phyloP scores from a whole-genome alignment of 2,888 invertebrate species.

The Dione vanillae region DNA sequence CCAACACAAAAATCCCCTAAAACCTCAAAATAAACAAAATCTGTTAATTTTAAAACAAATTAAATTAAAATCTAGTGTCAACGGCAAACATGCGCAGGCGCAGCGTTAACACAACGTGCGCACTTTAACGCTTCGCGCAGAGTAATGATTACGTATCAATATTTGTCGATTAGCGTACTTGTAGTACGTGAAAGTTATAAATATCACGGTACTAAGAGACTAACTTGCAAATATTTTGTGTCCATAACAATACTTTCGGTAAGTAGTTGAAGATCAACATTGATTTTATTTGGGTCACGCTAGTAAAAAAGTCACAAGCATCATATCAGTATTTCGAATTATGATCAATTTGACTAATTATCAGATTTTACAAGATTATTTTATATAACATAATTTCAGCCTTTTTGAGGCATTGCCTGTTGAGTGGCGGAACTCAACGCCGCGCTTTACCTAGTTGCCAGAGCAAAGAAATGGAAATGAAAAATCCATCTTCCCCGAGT shows the following conservation, averaged over 20 bases:
- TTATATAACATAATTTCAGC: conserved; percentile 9
- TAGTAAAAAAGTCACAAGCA: neutral
- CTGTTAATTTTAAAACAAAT: neutral
- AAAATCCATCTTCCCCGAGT: no score
- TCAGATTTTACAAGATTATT: neutral
- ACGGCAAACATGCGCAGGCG: neutral
- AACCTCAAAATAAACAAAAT: neutral
- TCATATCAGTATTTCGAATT: neutral
- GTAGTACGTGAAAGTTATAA: conserved; percentile 2
- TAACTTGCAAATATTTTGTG: conserved; percentile 21
- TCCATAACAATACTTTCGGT: conserved; percentile 1
- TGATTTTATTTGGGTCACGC: neutral
- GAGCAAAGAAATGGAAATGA: no score
- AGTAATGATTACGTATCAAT: conserved; percentile 37
- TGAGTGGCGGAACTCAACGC: no score
- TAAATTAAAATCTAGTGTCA: neutral
- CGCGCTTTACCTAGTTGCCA: no score
- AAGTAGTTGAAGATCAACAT: conserved; percentile 14
- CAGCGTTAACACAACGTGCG: conserved; percentile 27
- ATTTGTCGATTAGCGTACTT: conserved; percentile 18
- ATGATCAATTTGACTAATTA: neutral
- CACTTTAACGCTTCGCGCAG: conserved; percentile 10
- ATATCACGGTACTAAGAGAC: neutral
- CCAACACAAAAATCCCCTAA: no score
- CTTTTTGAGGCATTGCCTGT: no score